A percentile compares a stretch with the other conserved stretches of the same genome.
phyloP scores from a whole-genome alignment of 2,113 vertebrate species.

The Chloropsis cyanopogon region DNA sequence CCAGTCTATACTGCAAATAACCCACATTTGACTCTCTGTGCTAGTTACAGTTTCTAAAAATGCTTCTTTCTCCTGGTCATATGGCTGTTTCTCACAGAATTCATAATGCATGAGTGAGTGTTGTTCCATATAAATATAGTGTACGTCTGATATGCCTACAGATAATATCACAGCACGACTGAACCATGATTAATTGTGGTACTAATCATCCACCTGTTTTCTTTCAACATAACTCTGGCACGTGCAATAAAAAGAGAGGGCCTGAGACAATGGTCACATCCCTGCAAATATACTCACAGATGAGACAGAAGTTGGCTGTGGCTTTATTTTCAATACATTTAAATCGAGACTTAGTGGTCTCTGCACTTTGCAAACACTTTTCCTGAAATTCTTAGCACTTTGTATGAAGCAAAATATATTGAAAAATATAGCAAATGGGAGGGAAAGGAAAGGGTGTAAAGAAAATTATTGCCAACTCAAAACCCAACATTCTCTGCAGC shows the following conservation, averaged over 20 bases:
- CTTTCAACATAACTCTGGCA: background rate
- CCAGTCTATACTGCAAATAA: background rate
- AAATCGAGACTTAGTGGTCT: background rate
- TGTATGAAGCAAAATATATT: background rate
- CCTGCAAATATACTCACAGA: background rate
- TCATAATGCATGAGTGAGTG: background rate
- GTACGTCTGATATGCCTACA: background rate
- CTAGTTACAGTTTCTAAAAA: constrained; percentile 31
- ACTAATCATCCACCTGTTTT: constrained; percentile 4
- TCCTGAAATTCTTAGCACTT: background rate
- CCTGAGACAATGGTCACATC: background rate
- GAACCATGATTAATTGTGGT: background rate
- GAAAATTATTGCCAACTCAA: background rate
- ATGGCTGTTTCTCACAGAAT: background rate
- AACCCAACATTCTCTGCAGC: background rate
- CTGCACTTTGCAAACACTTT: background rate
- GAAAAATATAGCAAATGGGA: background rate
- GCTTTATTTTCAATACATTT: background rate
- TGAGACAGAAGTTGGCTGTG: background rate
- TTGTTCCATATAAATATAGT: constrained; percentile 2
- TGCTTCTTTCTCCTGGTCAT: background rate
- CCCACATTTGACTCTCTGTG: background rate
- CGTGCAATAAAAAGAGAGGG: background rate
- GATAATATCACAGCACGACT: background rate
- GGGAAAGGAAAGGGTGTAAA: background rate